Conservation (phyloP, 2,797 vertebrate species). For the Cirrhinus mrigala region DNA sequence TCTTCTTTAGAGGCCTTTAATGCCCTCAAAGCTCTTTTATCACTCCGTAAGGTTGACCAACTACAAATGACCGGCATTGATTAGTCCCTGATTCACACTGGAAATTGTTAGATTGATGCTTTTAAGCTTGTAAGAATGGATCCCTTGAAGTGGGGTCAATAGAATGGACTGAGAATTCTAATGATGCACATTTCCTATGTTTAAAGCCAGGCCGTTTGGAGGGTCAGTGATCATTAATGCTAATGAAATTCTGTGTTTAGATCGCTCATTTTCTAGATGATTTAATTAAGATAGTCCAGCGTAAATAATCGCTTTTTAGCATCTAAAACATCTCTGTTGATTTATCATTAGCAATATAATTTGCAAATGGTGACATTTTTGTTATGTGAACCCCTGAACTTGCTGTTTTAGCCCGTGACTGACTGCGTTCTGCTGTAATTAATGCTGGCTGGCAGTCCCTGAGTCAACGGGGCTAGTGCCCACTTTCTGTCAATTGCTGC, state of each 20-base stretch:
- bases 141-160: conserved; percentile 59
- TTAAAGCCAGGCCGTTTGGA: conserved; percentile 22
- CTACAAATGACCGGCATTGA: conserved; percentile 66
- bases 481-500: conserved; percentile 38
- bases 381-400: background rate
- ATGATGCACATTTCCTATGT: conserved; percentile 54
- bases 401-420: background rate
- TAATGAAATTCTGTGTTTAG: conserved; percentile 43
- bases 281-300: conserved; percentile 46
- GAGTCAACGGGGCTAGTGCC: conserved; percentile 10
- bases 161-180: conserved; percentile 55
- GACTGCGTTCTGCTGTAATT: conserved; percentile 22
- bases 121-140: conserved; percentile 63
- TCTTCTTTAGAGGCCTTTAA: conserved; percentile 56
- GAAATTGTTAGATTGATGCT: conserved; percentile 59
- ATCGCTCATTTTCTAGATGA: conserved; percentile 44
- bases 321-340: conserved; percentile 24
- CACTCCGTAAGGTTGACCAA: conserved; percentile 57
- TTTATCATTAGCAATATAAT: conserved; percentile 1
- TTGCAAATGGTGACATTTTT: conserved; percentile 5
- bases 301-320: conserved; percentile 25
- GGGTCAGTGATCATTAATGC: conserved; percentile 58
- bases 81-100: conserved; percentile 63
- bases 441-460: conserved; percentile 22
- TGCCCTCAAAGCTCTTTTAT: conserved; percentile 50